Evolutionary conservation across 2,797 vertebrate species (phyloP), one percentile per base, ranked within the genome.

Genomic region (Denticeps clupeoides): DNA sequence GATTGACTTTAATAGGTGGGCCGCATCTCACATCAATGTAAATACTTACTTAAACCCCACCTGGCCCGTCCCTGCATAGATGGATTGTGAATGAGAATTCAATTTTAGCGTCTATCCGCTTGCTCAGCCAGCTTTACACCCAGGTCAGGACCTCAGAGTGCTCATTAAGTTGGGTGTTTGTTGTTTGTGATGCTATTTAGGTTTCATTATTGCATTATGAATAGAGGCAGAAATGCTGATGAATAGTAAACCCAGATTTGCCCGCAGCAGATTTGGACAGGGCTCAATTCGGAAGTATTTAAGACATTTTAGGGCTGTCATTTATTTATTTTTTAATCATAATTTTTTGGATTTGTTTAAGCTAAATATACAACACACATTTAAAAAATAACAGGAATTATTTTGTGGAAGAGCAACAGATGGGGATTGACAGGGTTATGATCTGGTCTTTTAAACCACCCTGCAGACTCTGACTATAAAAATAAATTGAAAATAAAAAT

Each of bases 1-100:
- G 49, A 49, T 42, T 57, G 54, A 47, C 50, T 50, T 24, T 59
- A 56, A 59, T 56, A 45, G 40, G 32, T 13, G 42, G 37, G 5
- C 12, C 18, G 33, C 16, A 37, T 23, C 51, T 44, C 27, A 40
- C 43, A 60, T 23, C 32, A 60, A 60, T 45, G 56, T 27, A 12
- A 49, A 40, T 56, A 45, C 32, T 47, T 44, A 53, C 28, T 31
- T 45, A 40, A 7, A 32, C 37, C 11, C n/a, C 24, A 25, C 35
- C 6, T 51, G 19, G 15, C 10, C 28, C 10, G 4, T 27, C 13
- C 18, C 15, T 7, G 13, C 15, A 51, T 22, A 47, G 28, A 42
- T 38, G 31, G 27, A 22, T 23, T 13, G 11, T 44, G 12, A 7
- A 7, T 4, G 5, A 3, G 41, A 44, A 49, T 43, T 27, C 11